Evolutionary conservation across 2,797 vertebrate genomes (phyloP).

Genomic region (Malurus leucopterus): DNA sequence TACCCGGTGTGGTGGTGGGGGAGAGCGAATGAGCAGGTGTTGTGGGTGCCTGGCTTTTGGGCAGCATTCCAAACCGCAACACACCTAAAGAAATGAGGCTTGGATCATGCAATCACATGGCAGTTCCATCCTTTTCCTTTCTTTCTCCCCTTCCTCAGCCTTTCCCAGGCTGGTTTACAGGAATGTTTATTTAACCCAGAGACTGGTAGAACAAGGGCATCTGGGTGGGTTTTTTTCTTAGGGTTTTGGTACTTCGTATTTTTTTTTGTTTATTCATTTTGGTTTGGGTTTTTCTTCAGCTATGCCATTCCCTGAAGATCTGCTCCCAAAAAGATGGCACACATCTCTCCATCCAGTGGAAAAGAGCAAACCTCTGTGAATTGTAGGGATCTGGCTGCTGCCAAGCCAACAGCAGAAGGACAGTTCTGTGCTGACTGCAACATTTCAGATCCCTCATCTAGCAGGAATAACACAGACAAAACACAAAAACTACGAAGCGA

Average conservation of each 20-base stretch:
- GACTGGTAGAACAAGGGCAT: neutral
- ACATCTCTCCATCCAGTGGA: neutral
- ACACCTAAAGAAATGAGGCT: neutral
- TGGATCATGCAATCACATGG: rapidly evolving
- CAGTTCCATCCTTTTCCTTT: neutral
- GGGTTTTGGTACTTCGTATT: neutral
- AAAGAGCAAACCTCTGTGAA: neutral
- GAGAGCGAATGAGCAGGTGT: too few relatives aligned
- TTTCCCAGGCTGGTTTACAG: too few relatives aligned
- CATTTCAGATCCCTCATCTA: neutral
- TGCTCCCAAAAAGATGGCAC: neutral
- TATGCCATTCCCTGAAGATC: neutral
- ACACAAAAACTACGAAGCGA: too few relatives aligned
- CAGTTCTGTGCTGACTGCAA: neutral
- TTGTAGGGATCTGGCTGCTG: neutral
- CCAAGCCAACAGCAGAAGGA: neutral
- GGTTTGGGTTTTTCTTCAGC: rapidly evolving
- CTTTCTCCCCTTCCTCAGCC: neutral
- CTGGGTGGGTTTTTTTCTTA: rapidly evolving
- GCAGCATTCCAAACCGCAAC: too few relatives aligned
- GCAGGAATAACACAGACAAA: neutral
- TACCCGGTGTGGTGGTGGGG: too few relatives aligned
- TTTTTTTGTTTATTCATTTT: rapidly evolving
- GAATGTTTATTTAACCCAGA: neutral
- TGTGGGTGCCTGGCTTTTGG: too few relatives aligned